These are phyloP conservation scores for Drosophila biarmipes DNA, from an alignment of 1,140 invertebrate genomes.

Conservation along the genomic window DNA sequence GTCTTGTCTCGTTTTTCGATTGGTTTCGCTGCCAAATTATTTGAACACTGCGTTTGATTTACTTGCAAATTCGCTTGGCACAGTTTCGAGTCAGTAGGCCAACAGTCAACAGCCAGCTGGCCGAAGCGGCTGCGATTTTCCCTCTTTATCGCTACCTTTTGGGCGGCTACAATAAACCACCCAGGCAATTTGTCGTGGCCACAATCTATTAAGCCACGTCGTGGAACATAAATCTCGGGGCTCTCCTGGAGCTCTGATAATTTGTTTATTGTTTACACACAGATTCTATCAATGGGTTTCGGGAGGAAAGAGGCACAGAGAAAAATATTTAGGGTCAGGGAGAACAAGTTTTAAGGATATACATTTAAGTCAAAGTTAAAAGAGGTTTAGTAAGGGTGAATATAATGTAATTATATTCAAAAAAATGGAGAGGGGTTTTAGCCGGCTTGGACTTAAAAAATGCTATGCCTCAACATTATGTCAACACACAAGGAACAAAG, in stretches of 20 bases:
- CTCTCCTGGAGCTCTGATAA: conserved; percentile 30
- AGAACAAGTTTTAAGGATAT: background rate
- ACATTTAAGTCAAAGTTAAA: background rate
- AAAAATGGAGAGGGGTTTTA: too few species aligned
- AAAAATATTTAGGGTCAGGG: background rate
- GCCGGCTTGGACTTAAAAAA: too few species aligned
- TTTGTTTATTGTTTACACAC: conserved; percentile 59
- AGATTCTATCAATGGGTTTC: conserved; percentile 15
- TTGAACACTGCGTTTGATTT: conserved; percentile 39
- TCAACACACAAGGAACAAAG: too few species aligned
- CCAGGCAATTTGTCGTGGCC: conserved; percentile 48
- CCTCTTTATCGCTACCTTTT: conserved; percentile 47
- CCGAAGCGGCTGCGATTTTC: conserved; percentile 32
- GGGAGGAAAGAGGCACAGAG: background rate
- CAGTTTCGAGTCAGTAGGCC: conserved; percentile 47
- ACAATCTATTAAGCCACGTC: conserved; percentile 39
- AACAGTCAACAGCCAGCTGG: conserved; percentile 31
- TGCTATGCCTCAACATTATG: too few species aligned
- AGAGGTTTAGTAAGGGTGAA: too few species aligned
- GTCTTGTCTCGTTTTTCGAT: conserved; percentile 48
- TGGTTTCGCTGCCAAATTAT: conserved; percentile 52
- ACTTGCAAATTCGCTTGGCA: conserved; percentile 46
- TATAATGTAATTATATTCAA: too few species aligned
- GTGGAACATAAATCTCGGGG: conserved; percentile 42
- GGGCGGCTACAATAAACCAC: conserved; percentile 11